These are phyloP conservation scores for Chloromyia formosa DNA, from an alignment of 2,888 invertebrate genomes.

Conservation along the genomic window DNA sequence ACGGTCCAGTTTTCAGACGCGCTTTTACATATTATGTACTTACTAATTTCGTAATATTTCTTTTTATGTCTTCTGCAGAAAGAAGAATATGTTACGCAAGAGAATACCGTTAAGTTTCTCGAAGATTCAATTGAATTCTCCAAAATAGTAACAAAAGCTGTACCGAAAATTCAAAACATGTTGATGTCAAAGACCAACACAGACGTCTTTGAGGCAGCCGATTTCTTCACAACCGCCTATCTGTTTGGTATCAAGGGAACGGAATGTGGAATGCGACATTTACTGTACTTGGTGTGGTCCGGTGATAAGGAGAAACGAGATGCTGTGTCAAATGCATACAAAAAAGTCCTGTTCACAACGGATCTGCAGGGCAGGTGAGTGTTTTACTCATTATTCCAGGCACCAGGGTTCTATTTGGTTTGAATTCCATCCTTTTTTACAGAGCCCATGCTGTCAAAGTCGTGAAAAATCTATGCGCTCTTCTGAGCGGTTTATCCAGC, in stretches of 20 bases:
- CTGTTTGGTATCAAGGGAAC: conserved; percentile 81
- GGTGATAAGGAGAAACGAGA: conserved; percentile 79
- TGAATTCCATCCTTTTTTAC: conserved; percentile 46
- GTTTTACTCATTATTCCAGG: neutral
- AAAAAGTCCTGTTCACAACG: conserved; percentile 63
- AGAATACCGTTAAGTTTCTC: conserved; percentile 75
- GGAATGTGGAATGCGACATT: conserved; percentile 75
- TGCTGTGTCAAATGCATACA: conserved; percentile 81
- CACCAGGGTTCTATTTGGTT: too few relatives aligned
- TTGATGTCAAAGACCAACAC: conserved; percentile 77
- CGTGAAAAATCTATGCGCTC: conserved; percentile 69
- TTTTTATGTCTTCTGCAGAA: conserved; percentile 54
- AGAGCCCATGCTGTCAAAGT: conserved; percentile 67
- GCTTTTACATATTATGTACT: too few relatives aligned
- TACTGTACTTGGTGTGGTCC: conserved; percentile 82
- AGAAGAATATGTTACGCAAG: conserved; percentile 69
- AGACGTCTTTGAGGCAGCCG: conserved; percentile 88
- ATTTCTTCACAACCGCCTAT: conserved; percentile 84
- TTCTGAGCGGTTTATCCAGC: conserved; percentile 67
- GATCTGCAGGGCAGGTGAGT: conserved; percentile 58
- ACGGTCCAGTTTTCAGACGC: too few relatives aligned
- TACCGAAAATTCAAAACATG: conserved; percentile 76
- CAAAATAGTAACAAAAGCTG: conserved; percentile 58
- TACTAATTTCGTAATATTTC: neutral
- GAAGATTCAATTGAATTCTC: conserved; percentile 71